phyloP scores from a whole-genome alignment of 2,113 vertebrate species.

The Geothlypis trichas region DNA sequence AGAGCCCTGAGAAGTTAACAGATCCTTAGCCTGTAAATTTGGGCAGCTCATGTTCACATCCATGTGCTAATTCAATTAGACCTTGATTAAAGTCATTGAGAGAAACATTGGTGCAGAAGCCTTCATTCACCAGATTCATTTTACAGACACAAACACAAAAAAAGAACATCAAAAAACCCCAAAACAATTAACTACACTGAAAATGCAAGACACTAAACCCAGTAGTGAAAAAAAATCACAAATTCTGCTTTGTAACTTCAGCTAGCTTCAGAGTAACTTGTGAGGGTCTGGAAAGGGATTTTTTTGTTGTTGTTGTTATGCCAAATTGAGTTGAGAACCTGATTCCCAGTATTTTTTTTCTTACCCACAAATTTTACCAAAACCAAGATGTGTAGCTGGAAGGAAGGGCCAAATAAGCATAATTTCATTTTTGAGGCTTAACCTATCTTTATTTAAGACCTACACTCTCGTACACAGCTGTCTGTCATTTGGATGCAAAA shows the following conservation, averaged over 20 bases:
- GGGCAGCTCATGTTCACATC: neutral
- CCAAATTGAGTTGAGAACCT: neutral
- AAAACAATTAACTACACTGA: no score
- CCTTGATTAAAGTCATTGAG: neutral
- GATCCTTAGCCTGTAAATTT: neutral
- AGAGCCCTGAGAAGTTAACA: neutral
- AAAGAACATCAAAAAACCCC: fast-evolving
- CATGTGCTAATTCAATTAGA: neutral
- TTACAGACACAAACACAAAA: neutral
- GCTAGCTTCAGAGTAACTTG: neutral
- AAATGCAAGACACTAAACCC: neutral
- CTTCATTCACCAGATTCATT: neutral
- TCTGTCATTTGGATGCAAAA: neutral
- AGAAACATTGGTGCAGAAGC: neutral
- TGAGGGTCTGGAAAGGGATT: neutral
- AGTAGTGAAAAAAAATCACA: neutral
- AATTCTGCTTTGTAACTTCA: neutral
- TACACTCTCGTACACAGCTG: neutral
- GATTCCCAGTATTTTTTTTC: neutral
- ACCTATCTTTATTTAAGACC: neutral
- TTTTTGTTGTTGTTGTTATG: neutral
- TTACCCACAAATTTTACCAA: neutral
- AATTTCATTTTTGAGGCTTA: neutral
- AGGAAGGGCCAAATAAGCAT: neutral
- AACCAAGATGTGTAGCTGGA: neutral